These are phyloP conservation scores for Myathropa florea DNA, from an alignment of 2,888 invertebrate genomes.

Conservation along the genomic window DNA sequence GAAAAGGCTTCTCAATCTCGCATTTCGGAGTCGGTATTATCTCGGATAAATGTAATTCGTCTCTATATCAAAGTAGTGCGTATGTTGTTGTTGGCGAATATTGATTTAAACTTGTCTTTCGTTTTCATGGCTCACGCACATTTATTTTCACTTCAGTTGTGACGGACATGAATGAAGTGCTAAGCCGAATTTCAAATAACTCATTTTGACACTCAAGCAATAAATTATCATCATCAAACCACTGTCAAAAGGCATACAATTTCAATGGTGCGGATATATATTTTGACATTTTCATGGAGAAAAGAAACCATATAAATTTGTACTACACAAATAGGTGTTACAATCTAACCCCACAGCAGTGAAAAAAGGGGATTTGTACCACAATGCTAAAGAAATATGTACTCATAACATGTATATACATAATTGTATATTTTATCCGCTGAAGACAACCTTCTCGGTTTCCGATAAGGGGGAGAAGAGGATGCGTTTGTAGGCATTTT, in stretches of 20 bases:
- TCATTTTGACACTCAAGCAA: slow-evolving; percentile 48
- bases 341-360: slow-evolving; percentile 37
- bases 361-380: slow-evolving; percentile 39
- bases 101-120: neutral
- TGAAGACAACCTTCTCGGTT: slow-evolving; percentile 13
- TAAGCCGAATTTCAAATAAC: slow-evolving; percentile 34
- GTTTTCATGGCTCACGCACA: neutral
- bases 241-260: slow-evolving; percentile 48
- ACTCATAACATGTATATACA: neutral
- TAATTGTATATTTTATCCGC: neutral
- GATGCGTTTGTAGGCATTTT: slow-evolving; percentile 33
- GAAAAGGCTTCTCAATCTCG: too few species aligned
- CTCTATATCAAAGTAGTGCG: neutral
- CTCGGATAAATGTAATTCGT: neutral
- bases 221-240: slow-evolving; percentile 53
- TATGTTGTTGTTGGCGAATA: neutral
- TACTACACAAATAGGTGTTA: slow-evolving; percentile 2
- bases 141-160: slow-evolving; percentile 13
- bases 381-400: slow-evolving; percentile 38
- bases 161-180: slow-evolving; percentile 22
- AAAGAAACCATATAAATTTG: neutral
- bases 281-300: slow-evolving; percentile 23
- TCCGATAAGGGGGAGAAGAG: neutral
- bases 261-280: slow-evolving; percentile 48
- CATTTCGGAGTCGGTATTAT: too few species aligned